Evolutionary conservation across 2,888 invertebrate species (phyloP), one percentile per base, ranked within the genome.

Genomic region (Aquatica leii): DNA sequence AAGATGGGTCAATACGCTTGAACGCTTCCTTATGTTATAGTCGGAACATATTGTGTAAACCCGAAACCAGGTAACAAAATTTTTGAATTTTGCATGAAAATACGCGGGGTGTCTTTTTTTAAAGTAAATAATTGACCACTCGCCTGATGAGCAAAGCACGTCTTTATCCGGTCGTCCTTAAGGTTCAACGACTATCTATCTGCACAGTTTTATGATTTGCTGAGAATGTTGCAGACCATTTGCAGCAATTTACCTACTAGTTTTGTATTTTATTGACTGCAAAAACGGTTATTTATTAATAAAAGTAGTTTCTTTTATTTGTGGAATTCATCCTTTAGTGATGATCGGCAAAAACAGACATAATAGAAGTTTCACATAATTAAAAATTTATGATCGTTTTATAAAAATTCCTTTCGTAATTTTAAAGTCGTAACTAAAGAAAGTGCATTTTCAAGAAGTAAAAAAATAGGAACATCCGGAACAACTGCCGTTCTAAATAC

Each of bases 171-270:
- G n/a, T n/a, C n/a, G n/a, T n/a, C n/a, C n/a, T n/a, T n/a, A n/a
- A 14, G 48, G 57, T 62, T 62, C 62, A 62, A 56, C 57, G 57
- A 61, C 55, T 61, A 56, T n/a, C n/a, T n/a, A n/a, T n/a, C n/a
- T n/a, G 61, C 50, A 37, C 43, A 48, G 61, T 51, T 62, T 62
- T 62, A 62, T 52, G 57, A 57, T 57, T 62, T 57, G 62, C 56
- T 17, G 18, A 20, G 57, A 62, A 57, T 62, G 56, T 35, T 18
- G 46, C 51, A 56, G 57, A 55, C 55, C 48, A 54, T 48, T 59
- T 35, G 53, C 52, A 46, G 43, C 59, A 59, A 59, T 59, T 53
- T 52, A 59, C 50, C 50, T 57, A 57, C 46, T 34, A 59, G 24
- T 35, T n/a, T 11, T 46, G 17, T 52, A 59, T 53, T 59, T 59